Evolutionary conservation across 2,888 invertebrate genomes (phyloP).

Genomic region (Apamea epomidion): DNA sequence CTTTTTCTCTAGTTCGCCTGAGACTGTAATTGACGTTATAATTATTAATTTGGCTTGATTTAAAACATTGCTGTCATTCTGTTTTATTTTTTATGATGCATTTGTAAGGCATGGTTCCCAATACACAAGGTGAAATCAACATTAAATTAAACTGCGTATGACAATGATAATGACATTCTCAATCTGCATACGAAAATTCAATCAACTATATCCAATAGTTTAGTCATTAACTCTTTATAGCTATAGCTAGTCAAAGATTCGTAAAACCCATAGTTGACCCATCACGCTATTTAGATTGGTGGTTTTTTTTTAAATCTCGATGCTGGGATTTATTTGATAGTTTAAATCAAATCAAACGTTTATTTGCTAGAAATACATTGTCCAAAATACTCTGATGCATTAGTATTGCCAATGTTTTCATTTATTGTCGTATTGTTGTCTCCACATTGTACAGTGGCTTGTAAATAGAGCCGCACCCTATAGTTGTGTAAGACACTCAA

Average conservation of each 20-base stretch:
- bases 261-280: neutral
- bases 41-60: neutral
- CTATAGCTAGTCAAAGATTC: neutral
- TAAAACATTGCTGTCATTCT: neutral
- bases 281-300: neutral
- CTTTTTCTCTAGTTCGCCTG: conserved; percentile 8
- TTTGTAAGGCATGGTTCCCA: neutral
- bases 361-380: too few relatives aligned
- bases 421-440: neutral
- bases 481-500: too few relatives aligned
- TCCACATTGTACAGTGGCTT: neutral
- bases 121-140: neutral
- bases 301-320: neutral
- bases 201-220: neutral
- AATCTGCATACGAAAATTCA: neutral
- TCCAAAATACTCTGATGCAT: neutral
- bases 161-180: too few relatives aligned
- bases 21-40: neutral
- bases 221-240: neutral
- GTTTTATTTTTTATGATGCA: neutral
- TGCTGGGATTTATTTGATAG: too few relatives aligned
- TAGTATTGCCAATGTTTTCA: neutral
- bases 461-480: neutral
- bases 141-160: neutral
- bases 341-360: too few relatives aligned